phyloP scores from a whole-genome alignment of 2,888 invertebrate genomes.

The Pasiphila rectangulata region DNA sequence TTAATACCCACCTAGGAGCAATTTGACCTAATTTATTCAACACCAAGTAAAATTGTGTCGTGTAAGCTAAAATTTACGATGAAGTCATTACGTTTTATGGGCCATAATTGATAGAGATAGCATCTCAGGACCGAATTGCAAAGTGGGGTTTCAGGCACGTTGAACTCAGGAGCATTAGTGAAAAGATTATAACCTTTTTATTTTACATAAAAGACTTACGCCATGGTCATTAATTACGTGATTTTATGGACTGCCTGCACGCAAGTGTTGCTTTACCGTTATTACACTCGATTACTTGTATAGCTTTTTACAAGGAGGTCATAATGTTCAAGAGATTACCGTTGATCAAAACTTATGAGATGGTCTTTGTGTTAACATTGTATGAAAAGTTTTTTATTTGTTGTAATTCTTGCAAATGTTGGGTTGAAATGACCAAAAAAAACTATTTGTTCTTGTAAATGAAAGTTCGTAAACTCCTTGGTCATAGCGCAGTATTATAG shows the following conservation, averaged over 20 bases:
- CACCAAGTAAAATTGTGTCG: slow-evolving; percentile 74
- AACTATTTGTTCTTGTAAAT: slow-evolving; percentile 18
- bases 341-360: too few relatives aligned
- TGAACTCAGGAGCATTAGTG: slow-evolving; percentile 69
- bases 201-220: slow-evolving; percentile 64
- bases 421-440: slow-evolving; percentile 23
- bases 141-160: slow-evolving; percentile 68
- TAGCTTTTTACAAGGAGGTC: slow-evolving; percentile 20
- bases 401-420: too few relatives aligned
- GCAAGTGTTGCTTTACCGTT: slow-evolving; percentile 55
- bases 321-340: slow-evolving; percentile 17
- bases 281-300: slow-evolving; percentile 50
- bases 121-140: slow-evolving; percentile 73
- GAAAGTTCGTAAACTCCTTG: too few relatives aligned
- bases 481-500: too few relatives aligned
- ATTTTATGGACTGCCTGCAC: slow-evolving; percentile 65
- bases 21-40: slow-evolving; percentile 74
- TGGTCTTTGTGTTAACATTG: too few relatives aligned
- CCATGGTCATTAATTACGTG: slow-evolving; percentile 71
- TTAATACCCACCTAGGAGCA: slow-evolving; percentile 51
- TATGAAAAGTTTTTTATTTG: too few relatives aligned
- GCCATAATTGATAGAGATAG: slow-evolving; percentile 79
- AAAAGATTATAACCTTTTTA: slow-evolving; percentile 65
- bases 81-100: slow-evolving; percentile 79
- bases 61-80: slow-evolving; percentile 77